Conservation (phyloP, 1,140 invertebrate species). For the Conus ventricosus region DNA sequence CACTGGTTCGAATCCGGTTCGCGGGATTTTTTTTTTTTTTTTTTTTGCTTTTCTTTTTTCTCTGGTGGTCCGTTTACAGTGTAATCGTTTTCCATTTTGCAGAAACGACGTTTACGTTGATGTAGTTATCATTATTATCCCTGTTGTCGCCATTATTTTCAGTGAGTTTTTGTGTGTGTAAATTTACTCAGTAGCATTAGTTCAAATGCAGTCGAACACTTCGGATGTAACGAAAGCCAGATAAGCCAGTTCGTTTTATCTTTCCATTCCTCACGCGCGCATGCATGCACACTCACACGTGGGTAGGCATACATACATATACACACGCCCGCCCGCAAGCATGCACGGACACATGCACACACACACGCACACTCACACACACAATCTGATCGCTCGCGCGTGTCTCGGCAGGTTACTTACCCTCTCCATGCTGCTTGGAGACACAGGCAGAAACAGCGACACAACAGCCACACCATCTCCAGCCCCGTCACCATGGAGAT, state of each 20-base stretch:
- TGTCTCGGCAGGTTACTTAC: background rate
- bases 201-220: too few species aligned
- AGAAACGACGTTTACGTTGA: too few species aligned
- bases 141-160: too few species aligned
- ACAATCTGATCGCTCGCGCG: background rate
- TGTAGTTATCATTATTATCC: too few species aligned
- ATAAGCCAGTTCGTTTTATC: too few species aligned
- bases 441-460: background rate
- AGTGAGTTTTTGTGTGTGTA: too few species aligned
- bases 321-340: background rate
- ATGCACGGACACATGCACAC: background rate
- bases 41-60: background rate
- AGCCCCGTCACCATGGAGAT: constrained; percentile 7
- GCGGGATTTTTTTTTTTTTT: constrained; percentile 13
- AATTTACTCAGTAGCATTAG: too few species aligned
- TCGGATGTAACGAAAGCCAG: too few species aligned
- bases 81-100: too few species aligned
- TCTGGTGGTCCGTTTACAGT: too few species aligned
- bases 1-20: constrained; percentile 16
- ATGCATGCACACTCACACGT: background rate
- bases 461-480: background rate
- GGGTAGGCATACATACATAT: background rate
- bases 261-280: too few species aligned
- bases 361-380: background rate
- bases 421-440: constrained; percentile 3